Base-by-base conservation (phyloP, 2,888 invertebrate genomes). In the Euplexia lucipara region DNA sequence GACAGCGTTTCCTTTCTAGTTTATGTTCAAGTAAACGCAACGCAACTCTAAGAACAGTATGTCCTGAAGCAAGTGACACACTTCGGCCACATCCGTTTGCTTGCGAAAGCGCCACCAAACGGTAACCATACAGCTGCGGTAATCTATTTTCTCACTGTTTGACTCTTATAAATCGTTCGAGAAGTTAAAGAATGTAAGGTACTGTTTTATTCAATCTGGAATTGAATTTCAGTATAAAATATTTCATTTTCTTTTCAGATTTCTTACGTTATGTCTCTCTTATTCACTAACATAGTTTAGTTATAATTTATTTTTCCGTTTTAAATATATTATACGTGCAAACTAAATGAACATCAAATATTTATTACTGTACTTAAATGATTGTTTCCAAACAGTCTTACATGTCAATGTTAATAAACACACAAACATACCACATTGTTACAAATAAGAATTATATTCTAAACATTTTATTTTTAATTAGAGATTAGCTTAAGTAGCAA, bases 161-260 rank as follows among this genome's bases (percentile, higher is more conserved):
- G 69, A 35, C 51, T 70, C 62, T 61, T 51, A 70, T 67, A 70
- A 67, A 67, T 67, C 70, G 61, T 70, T 67, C 67, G 49, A 49
- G 26, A 69, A 70, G 37, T 70, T 70, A 61, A 45, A 53, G 44
- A 53, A 60, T 16, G 61, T 60, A 26, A 53, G 20, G 34, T 34
- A 35, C 42, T 16, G 16, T 64, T 30, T 41, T 59, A 59, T 66
- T 66, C 26, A 26, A 65, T 47, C 3, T n/a, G 10, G 20, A 49
- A 32, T 44, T 30, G 41, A 49, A 6, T 49, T 67, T 42, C 8
- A 9, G 9, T 39, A 34, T 26, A 26, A 5, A 26, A 26, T 26
- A 26, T 5, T 26, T 26, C 3, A 26, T 26, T 26, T 26, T 2
- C 3, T 26, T 26, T 26, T 5, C 26, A n/a, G 26, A 26, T 26